A percentile compares a stretch with the other conserved stretches of the same genome.
phyloP scores from a whole-genome alignment of 64 coral and sea anemone genomes.

The Dendronephthya gigantea region DNA sequence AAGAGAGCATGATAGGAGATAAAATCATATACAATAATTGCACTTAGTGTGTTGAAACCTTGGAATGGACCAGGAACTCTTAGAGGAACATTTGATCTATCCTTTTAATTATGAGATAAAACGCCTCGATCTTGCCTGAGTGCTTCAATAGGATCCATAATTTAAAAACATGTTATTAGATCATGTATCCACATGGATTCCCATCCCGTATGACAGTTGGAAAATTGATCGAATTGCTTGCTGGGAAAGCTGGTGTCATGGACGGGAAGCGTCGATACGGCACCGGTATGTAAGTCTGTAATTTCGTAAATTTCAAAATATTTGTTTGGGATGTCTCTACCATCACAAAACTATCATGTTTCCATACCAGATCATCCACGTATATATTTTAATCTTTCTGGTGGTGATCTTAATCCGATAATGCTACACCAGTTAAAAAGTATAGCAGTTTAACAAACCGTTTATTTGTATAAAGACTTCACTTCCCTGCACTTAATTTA shows the following conservation, averaged over 20 bases:
- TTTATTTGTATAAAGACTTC: background rate
- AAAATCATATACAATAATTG: no score
- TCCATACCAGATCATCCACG: no score
- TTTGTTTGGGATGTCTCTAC: background rate
- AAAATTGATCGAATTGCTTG: conserved; percentile 83
- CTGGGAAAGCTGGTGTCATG: conserved; percentile 77
- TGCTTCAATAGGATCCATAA: background rate
- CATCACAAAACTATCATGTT: background rate
- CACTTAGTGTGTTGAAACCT: no score
- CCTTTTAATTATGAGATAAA: no score
- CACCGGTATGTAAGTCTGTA: conserved; percentile 42
- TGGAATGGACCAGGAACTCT: no score
- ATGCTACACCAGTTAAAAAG: background rate
- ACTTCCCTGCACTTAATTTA: background rate
- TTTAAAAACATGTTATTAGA: conserved; percentile 35
- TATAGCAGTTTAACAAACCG: background rate
- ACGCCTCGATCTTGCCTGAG: background rate
- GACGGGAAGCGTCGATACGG: conserved; percentile 76
- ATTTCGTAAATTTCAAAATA: background rate
- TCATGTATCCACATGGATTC: conserved; percentile 97
- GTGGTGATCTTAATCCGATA: no score
- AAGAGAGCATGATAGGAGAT: background rate
- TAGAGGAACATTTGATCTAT: no score
- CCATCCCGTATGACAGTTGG: conserved; percentile 98
- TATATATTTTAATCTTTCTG: no score